Base-by-base conservation (phyloP, 2,888 invertebrate species). In the Catocala sponsa region DNA sequence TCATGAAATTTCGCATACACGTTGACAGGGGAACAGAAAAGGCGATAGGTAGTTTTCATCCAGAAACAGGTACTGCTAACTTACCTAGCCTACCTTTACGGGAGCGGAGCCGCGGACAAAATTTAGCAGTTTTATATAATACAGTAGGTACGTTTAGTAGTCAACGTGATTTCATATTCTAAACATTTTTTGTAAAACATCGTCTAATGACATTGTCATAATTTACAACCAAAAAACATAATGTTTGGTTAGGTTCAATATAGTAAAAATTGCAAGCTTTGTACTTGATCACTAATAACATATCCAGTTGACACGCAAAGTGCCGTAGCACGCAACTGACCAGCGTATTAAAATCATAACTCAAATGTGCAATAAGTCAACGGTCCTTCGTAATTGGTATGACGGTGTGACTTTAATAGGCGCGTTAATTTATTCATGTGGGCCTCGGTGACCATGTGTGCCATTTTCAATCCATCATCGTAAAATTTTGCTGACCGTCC, bases 401-500 rank as follows among this genome's bases (percentile, higher is more conserved):
- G 54, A 49, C 56, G 58, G 57, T 56, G 59, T 68, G 69, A 71
- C 72, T 78, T 81, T 80, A 83, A 82, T 80, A 77, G 70, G 76
- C 65, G 60, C 70, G 71, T 74, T 83, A 82, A 83, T 81, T 79
- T 83, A 82, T 82, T 80, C 79, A 79, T 76, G 56, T 73, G 74
- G 74, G 72, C 68, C 65, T 64, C 54, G 57, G 76, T 75, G 64
- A 59, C 70, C 71, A 70, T 74, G 73, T 68, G 74, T 64, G 74
- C 70, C 68, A 68, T 71, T 70, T 77, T 79, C 76, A 70, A 83
- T 83, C 80, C 78, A 81, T 82, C 82, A 82, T 79, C 65, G 64
- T 77, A 68, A 74, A 77, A 70, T 76, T 15, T 72, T 66, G 68
- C 76, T 66, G 70, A 67, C 66, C 65, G 61, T 64, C 65, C 67